phyloP scores from a whole-genome alignment of 2,888 invertebrate species.

The Psococerastis gibbosa region DNA sequence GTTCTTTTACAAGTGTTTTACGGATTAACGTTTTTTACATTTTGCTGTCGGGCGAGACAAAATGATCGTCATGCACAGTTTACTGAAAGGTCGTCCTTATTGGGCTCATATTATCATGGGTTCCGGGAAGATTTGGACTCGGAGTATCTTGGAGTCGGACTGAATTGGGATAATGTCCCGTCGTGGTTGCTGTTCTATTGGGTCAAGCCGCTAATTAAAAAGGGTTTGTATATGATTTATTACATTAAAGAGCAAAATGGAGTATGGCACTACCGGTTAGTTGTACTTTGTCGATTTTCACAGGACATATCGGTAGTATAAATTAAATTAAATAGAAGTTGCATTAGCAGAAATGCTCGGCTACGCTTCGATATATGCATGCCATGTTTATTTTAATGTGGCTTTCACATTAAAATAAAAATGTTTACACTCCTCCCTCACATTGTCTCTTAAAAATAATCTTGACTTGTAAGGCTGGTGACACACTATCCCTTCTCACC shows the following conservation, averaged over 20 bases:
- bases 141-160: constrained; percentile 56
- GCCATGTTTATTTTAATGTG: too few relatives aligned
- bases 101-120: constrained; percentile 6
- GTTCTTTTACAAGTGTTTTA: constrained; percentile 47
- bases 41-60: background rate
- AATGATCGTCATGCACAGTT: constrained; percentile 3
- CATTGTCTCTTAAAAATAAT: too few relatives aligned
- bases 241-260: background rate
- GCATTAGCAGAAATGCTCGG: too few relatives aligned
- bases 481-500: too few relatives aligned
- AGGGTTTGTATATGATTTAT: constrained; percentile 32
- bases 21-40: constrained; percentile 49
- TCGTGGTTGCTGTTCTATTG: constrained; percentile 70
- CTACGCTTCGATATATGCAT: too few relatives aligned
- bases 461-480: too few relatives aligned
- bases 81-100: constrained; percentile 11
- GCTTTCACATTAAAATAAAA: too few relatives aligned
- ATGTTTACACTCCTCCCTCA: too few relatives aligned
- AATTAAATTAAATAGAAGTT: background rate
- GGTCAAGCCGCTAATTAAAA: constrained; percentile 68
- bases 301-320: background rate
- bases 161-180: constrained; percentile 49
- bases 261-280: background rate
- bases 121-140: constrained; percentile 47
- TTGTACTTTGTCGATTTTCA: background rate